Base-by-base conservation (phyloP, 2,797 vertebrate genomes). In the Hydrolagus colliei region DNA sequence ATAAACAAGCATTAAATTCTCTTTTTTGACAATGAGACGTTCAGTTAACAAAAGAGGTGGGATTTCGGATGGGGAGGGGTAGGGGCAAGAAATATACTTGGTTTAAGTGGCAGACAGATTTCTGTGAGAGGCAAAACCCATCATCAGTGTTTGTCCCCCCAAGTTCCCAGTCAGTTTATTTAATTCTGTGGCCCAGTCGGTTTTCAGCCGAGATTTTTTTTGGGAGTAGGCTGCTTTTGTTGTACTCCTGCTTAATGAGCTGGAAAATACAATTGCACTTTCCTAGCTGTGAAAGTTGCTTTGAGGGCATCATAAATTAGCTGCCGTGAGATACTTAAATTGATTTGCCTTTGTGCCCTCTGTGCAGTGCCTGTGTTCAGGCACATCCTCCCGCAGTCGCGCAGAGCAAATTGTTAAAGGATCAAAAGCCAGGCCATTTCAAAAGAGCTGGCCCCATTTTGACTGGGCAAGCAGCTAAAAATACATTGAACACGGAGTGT, bases 261-360 rank as follows among this genome's bases (percentile, higher is more conserved):
- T 94, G 95, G 95, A 96, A 96, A 95, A 95, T 91, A 94, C 94
- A 94, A 93, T 94, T 94, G 94, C 93, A 92, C 94, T 94, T 92
- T 91, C 93, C 93, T 89, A 90, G 94, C 94, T 95, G 94, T 95
- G 95, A 95, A 96, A 94, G 95, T 94, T 90, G 92, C 93, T 94
- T 93, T 92, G 92, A 94, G 93, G 93, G 91, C 93, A 92, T 93
- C 91, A 92, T 94, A 94, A 94, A 95, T 95, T 94, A 93, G 93
- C 93, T 92, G 90, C 94, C 91, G 90, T 92, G 94, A 95, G 94
- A 94, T 91, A 91, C 91, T 91, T 91, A 92, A 94, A 93, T 93
- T 92, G 93, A 93, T 92, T 90, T 90, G 90, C 90, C 93, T 95
- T 94, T 95, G 94, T 94, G 89, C 90, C 88, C 88, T 90, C 87